Percentiles rank a stretch among this genome's conserved stretches.
These are phyloP conservation scores for Stenurella melanura DNA, from an alignment of 2,888 invertebrate genomes.

Conservation along the genomic window DNA sequence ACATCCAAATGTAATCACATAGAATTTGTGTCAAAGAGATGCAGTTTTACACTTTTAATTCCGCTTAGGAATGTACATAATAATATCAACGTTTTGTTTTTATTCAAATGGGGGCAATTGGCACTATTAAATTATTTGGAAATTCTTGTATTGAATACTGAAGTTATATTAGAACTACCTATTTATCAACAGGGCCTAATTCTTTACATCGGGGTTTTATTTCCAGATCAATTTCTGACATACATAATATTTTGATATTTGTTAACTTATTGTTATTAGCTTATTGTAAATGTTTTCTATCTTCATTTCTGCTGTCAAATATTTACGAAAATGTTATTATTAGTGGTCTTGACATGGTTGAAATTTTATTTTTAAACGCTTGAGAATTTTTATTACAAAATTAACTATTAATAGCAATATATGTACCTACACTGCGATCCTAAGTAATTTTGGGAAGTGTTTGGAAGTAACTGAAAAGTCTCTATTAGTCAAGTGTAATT, in stretches of 20 bases:
- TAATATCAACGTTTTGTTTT: too few species aligned
- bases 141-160: too few species aligned
- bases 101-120: too few species aligned
- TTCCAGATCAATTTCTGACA: not conserved
- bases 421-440: too few species aligned
- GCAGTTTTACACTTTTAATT: too few species aligned
- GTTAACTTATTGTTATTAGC: not conserved
- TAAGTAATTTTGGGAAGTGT: too few species aligned
- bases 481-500: too few species aligned
- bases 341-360: not conserved
- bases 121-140: too few species aligned
- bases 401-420: not conserved
- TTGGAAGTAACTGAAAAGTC: too few species aligned
- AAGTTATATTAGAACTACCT: not conserved
- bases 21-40: too few species aligned
- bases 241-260: not conserved
- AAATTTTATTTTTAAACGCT: not conserved
- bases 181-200: not conserved
- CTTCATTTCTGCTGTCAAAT: not conserved
- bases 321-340: not conserved
- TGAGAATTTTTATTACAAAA: not conserved
- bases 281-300: not conserved
- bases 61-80: too few species aligned
- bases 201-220: not conserved
- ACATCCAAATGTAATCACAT: not conserved